phyloP scores from a whole-genome alignment of 2,888 invertebrate genomes.

The Anthophora plumipes region DNA sequence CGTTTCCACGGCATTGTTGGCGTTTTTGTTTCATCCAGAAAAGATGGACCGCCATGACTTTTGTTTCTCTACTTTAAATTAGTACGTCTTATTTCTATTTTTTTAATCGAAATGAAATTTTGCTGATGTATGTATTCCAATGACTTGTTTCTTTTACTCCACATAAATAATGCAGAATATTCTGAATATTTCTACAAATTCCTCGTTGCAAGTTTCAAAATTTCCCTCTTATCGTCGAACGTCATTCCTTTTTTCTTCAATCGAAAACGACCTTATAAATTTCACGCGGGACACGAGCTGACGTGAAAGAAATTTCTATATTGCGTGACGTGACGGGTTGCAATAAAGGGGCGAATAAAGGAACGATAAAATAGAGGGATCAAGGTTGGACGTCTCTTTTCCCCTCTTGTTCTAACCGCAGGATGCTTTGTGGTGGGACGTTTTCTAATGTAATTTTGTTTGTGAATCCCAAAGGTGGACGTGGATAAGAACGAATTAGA shows the following conservation, averaged over 20 bases:
- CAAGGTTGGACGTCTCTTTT: slow-evolving; percentile 19
- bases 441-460: slow-evolving; percentile 79
- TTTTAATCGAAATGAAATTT: no score
- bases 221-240: not conserved
- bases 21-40: not conserved
- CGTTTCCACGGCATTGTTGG: slow-evolving; percentile 19
- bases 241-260: not conserved
- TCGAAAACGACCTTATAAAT: slow-evolving; percentile 6
- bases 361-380: slow-evolving; percentile 31
- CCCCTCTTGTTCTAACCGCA: slow-evolving; percentile 16
- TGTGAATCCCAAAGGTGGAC: slow-evolving; percentile 73
- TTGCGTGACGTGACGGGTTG: slow-evolving; percentile 27
- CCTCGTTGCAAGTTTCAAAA: not conserved
- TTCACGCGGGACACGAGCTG: not conserved
- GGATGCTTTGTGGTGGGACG: slow-evolving; percentile 52
- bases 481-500: slow-evolving; percentile 75
- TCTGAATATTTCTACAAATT: not conserved
- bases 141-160: no score
- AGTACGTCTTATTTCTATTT: not conserved
- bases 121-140: no score
- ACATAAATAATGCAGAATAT: no score
- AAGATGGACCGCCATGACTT: slow-evolving; percentile 18
- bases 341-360: slow-evolving; percentile 34
- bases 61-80: slow-evolving; percentile 3
- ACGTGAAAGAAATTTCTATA: slow-evolving; percentile 29